Evolutionary conservation across 2,113 vertebrate species (phyloP), one percentile per base, ranked within the genome.

Genomic region (Heterocephalus glaber): DNA sequence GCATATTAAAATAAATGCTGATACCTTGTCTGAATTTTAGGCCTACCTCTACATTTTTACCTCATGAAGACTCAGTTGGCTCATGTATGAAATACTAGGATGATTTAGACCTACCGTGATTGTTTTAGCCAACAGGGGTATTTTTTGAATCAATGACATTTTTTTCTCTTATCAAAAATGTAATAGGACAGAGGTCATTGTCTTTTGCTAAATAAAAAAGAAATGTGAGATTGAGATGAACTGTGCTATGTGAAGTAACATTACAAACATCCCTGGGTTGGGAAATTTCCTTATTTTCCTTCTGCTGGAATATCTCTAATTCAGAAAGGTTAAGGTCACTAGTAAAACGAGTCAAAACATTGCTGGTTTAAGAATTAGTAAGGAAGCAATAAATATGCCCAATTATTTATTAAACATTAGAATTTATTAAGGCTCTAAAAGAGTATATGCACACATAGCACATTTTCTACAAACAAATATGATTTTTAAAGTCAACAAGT

Each of bases 91-190:
- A 47, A 60, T 49, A 20, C 24, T 8, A n/a, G 58, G 7, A 20
- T 83, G 28, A 66, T 47, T 86, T 80, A 66, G 24, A 79, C 3
- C 33, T n/a, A 41, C 16, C 35, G 49, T 52, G 5, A 47, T n/a
- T 41, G 26, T 35, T 65, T 19, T 63, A 81, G 74, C 7, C 1
- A 87, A 11, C 49, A 81, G 0, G 81, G 11, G 20, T 30, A 74
- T 76, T 47, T 60, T 60, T 72, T 60, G 10, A 87, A 89, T 76
- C 5, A 74, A 81, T 82, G 56, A 83, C n/a, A 72, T 74, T 66
- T 80, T 93, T 95, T 95, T 93, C 33, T 92, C 79, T 41, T 81
- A 70, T 81, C 74, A 96, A 47, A n/a, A 95, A 82, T 89, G 91
- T 24, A 61, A 26, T 66, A 91, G 12, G 41, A 70, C 38, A 81